Evolutionary conservation across 2,113 vertebrate genomes (phyloP).

Genomic region (Phalacrocorax pelagicus): DNA sequence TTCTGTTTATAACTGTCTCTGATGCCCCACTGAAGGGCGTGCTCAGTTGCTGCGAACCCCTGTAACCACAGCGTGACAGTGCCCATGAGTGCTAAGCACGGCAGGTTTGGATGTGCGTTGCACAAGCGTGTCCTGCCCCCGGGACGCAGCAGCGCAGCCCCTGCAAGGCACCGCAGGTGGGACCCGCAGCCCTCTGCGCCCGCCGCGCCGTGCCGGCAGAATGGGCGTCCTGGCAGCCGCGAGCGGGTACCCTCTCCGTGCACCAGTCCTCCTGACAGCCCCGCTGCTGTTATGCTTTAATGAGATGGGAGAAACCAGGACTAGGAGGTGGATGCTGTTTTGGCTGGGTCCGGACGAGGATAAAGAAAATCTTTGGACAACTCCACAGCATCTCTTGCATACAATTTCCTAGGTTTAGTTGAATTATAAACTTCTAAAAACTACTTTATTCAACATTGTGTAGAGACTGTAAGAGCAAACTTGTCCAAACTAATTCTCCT

Average conservation of each 20-base stretch:
- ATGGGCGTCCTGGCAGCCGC: not conserved
- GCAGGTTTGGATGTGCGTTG: accelerated
- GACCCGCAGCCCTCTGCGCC: not conserved
- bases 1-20: not conserved
- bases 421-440: not conserved
- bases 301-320: not conserved
- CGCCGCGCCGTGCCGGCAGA: not conserved
- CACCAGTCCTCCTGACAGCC: no score
- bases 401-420: not conserved
- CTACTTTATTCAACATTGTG: not conserved
- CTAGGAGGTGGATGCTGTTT: not conserved
- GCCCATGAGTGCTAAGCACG: accelerated
- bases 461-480: not conserved
- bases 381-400: no score
- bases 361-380: not conserved
- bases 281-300: accelerated
- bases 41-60: accelerated
- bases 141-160: not conserved
- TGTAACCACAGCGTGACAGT: accelerated
- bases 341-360: no score
- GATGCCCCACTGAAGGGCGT: not conserved
- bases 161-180: accelerated
- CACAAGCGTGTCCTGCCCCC: not conserved
- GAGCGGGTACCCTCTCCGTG: not conserved
- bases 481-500: not conserved